These are phyloP conservation scores for Neopelma chrysocephalum DNA, from an alignment of 2,797 vertebrate species.

Conservation along the genomic window DNA sequence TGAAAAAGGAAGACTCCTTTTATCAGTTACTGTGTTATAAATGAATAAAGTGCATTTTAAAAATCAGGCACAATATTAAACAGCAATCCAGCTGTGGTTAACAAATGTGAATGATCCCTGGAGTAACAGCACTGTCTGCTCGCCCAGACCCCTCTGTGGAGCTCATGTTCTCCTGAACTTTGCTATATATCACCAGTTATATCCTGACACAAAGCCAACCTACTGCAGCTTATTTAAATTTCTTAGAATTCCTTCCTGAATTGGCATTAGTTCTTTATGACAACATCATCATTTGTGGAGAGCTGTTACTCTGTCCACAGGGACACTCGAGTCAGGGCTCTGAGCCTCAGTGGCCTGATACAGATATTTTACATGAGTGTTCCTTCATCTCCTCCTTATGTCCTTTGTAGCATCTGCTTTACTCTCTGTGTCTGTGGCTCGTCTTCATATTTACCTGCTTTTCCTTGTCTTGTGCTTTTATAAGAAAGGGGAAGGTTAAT, in stretches of 20 bases:
- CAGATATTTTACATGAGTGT: not conserved
- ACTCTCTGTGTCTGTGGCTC: not conserved
- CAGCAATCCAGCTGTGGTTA: not conserved
- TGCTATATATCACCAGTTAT: not conserved
- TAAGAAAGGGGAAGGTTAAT: not conserved
- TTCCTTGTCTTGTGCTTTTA: not conserved
- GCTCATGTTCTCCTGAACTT: not conserved
- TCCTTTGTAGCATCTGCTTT: not conserved
- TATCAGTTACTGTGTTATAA: not conserved
- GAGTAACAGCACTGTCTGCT: not conserved
- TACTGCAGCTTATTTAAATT: not conserved
- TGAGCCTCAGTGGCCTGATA: not conserved
- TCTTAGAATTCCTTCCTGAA: not conserved
- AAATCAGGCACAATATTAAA: not conserved
- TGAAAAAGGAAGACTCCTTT: not conserved
- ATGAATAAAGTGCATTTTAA: not conserved
- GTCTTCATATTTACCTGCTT: not conserved
- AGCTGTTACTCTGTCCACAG: not conserved
- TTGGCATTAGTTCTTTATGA: not conserved
- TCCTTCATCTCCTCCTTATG: not conserved
- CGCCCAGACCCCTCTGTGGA: not conserved
- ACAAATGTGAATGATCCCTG: not conserved
- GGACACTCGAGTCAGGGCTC: not conserved
- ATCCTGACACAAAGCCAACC: not conserved
- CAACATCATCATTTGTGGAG: not conserved